Percentiles rank a stretch among this genome's conserved stretches.
Conservation (phyloP, 1,140 invertebrate genomes). For the Dendroctonus ponderosae region DNA sequence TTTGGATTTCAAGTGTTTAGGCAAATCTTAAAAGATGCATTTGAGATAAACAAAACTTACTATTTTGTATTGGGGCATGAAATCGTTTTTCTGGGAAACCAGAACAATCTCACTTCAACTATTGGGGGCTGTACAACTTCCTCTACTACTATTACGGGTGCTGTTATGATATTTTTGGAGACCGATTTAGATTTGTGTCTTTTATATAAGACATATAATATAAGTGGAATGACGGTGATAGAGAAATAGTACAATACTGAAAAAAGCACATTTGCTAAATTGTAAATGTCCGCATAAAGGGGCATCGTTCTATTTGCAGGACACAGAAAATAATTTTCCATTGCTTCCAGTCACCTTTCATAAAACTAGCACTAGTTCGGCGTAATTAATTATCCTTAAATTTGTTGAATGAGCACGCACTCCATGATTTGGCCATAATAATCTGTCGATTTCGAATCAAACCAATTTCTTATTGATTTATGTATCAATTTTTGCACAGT, state of each 20-base stretch:
- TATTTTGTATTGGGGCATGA: constrained; percentile 24
- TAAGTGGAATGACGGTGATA: constrained; percentile 14
- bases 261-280: constrained; percentile 8
- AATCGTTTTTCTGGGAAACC: constrained; percentile 25
- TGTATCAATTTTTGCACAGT: background rate
- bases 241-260: constrained; percentile 16
- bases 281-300: constrained; percentile 8
- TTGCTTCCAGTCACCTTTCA: background rate
- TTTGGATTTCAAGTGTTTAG: too few species aligned
- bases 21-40: too few species aligned
- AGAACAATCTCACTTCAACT: constrained; percentile 12
- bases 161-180: background rate
- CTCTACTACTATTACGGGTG: background rate
- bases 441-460: background rate
- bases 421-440: too few species aligned
- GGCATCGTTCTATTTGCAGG: constrained; percentile 5
- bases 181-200: constrained; percentile 9
- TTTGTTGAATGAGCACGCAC: too few species aligned
- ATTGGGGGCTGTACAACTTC: background rate
- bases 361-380: too few species aligned
- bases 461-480: constrained; percentile 5
- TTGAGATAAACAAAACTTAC: constrained; percentile 7
- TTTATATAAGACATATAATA: constrained; percentile 23
- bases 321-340: constrained; percentile 20
- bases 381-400: too few species aligned